Evolutionary conservation across 2,888 invertebrate species (phyloP).

Genomic region (Zootermopsis nevadensis): DNA sequence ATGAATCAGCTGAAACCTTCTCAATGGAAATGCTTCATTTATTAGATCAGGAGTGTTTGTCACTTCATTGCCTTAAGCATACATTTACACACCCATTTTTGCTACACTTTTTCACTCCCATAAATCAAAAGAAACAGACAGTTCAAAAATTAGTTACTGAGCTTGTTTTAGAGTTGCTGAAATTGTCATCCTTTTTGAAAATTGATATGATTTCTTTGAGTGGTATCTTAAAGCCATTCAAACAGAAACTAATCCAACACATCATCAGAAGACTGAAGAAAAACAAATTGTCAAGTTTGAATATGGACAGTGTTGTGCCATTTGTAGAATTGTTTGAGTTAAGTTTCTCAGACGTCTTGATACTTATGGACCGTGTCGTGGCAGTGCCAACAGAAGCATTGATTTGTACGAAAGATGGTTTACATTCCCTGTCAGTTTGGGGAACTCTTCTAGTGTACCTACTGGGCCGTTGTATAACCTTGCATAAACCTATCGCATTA

Average conservation of each 20-base stretch:
- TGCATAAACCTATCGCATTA: conserved; percentile 10
- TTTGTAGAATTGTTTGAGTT: conserved; percentile 63
- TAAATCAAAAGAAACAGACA: conserved; percentile 56
- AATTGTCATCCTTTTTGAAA: not conserved
- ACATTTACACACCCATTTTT: conserved; percentile 64
- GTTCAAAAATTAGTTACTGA: conserved; percentile 58
- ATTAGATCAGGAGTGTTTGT: not conserved
- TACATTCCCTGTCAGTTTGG: conserved; percentile 26
- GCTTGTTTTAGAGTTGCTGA: conserved; percentile 56
- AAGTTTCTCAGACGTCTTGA: conserved; percentile 62
- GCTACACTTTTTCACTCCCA: conserved; percentile 61
- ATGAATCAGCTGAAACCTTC: not conserved
- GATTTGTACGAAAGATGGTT: conserved; percentile 64
- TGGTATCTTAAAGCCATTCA: conserved; percentile 64
- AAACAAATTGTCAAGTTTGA: not conserved
- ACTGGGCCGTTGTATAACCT: not conserved
- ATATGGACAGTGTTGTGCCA: conserved; percentile 60
- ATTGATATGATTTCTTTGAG: conserved; percentile 22
- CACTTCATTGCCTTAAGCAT: conserved; percentile 57
- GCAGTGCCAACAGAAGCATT: conserved; percentile 60
- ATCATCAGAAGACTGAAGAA: conserved; percentile 63
- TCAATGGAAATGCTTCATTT: not conserved
- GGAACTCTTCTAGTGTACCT: conserved; percentile 39
- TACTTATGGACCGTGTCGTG: conserved; percentile 64
- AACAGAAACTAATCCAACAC: conserved; percentile 67